Percentiles rank a stretch among this genome's conserved stretches.
Conservation (phyloP, 2,113 vertebrate species). For the Empidonax traillii region DNA sequence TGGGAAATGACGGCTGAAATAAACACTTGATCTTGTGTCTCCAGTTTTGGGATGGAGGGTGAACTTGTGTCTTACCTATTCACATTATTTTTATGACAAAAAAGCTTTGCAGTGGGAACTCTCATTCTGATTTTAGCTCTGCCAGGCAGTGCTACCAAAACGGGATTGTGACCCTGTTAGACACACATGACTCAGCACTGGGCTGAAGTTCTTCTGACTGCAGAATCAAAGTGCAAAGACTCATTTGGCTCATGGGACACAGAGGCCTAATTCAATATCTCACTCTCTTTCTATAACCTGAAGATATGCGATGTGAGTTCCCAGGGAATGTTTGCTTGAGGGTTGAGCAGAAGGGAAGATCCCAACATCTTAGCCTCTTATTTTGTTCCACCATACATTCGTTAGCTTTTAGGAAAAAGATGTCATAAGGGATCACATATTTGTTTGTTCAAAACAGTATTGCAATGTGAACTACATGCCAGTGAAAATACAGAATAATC, state of each 20-base stretch:
- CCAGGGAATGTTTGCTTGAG: background rate
- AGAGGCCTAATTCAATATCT: background rate
- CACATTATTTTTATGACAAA: background rate
- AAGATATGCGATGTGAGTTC: background rate
- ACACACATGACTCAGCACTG: background rate
- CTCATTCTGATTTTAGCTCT: background rate
- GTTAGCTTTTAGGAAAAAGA: background rate
- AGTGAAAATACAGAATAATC: conserved; percentile 10
- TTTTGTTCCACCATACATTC: background rate
- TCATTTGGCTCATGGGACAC: background rate
- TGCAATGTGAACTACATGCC: background rate
- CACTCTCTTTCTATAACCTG: background rate
- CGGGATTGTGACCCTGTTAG: background rate
- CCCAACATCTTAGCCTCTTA: background rate
- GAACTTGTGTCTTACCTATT: background rate
- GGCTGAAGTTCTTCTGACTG: background rate
- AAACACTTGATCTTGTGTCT: background rate
- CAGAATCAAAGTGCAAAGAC: background rate
- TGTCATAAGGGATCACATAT: background rate
- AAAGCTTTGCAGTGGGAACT: background rate
- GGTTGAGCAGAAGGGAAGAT: background rate
- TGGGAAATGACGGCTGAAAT: background rate
- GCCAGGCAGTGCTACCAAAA: background rate
- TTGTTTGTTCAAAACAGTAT: background rate
- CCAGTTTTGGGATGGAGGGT: background rate